Evolutionary conservation across 2,113 vertebrate species (phyloP).

Genomic region (Solea solea): DNA sequence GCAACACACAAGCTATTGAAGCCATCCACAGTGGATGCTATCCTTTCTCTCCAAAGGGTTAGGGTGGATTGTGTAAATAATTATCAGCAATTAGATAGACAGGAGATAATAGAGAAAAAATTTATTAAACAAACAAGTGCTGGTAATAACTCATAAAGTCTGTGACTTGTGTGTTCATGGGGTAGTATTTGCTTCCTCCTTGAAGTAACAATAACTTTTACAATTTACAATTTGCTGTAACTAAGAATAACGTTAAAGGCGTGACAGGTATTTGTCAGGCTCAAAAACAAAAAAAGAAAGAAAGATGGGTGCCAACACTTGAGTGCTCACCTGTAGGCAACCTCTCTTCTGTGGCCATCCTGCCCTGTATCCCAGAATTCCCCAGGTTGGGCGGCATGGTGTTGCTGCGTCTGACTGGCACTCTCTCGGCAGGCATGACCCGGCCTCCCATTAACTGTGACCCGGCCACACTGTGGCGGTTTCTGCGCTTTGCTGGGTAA

Average conservation of each 20-base stretch:
- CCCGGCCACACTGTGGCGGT: conserved; percentile 88
- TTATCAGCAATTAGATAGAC: not conserved
- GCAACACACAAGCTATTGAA: no score
- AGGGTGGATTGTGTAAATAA: no score
- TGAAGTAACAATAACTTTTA: no score
- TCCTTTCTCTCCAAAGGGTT: no score
- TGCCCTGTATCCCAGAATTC: conserved; percentile 83
- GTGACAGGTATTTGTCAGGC: no score
- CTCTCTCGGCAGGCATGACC: conserved; percentile 61
- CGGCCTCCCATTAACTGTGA: conserved; percentile 81
- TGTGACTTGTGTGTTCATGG: not conserved
- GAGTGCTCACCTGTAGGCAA: conserved; percentile 51
- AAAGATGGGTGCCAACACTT: not conserved
- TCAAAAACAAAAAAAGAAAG: no score
- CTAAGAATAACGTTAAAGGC: no score
- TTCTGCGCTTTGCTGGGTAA: conserved; percentile 86
- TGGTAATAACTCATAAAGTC: not conserved
- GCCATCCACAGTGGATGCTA: no score
- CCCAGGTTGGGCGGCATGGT: conserved; percentile 92
- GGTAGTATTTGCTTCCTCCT: no score
- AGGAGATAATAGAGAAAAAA: not conserved
- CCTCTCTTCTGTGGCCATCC: conserved; percentile 80
- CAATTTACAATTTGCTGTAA: no score
- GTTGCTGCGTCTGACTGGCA: conserved; percentile 87
- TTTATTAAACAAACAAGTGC: no score